Conservation (phyloP, 1,140 invertebrate species). For the Saccostrea cuccullata region DNA sequence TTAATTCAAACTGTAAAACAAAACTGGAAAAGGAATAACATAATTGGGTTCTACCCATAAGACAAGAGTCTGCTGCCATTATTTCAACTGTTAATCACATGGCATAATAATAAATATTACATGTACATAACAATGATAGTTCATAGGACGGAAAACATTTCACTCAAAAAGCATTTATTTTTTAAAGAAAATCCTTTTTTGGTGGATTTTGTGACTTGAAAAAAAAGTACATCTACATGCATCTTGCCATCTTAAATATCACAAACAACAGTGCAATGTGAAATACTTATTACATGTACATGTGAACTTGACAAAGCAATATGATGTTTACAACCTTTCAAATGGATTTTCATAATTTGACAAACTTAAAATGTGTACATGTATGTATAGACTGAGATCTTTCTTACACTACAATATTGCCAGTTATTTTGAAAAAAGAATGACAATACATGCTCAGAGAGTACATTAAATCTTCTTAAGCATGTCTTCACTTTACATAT, state of each 20-base stretch:
- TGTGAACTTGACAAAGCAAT: too few species aligned
- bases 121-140: background rate
- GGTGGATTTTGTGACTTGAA: too few species aligned
- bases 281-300: background rate
- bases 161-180: background rate
- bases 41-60: background rate
- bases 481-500: too few species aligned
- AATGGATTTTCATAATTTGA: too few species aligned
- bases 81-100: background rate
- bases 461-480: too few species aligned
- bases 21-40: background rate
- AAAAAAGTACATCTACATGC: background rate
- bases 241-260: too few species aligned
- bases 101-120: background rate
- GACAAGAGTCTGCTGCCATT: background rate
- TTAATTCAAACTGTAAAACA: background rate
- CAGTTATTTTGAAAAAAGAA: too few species aligned
- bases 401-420: background rate
- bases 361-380: too few species aligned
- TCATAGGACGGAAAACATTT: background rate
- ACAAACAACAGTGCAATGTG: background rate
- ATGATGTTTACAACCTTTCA: too few species aligned
- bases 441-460: too few species aligned
- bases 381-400: too few species aligned
- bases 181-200: too few species aligned